phyloP scores from a whole-genome alignment of 2,113 vertebrate genomes.

The Paedocypris sp. region DNA sequence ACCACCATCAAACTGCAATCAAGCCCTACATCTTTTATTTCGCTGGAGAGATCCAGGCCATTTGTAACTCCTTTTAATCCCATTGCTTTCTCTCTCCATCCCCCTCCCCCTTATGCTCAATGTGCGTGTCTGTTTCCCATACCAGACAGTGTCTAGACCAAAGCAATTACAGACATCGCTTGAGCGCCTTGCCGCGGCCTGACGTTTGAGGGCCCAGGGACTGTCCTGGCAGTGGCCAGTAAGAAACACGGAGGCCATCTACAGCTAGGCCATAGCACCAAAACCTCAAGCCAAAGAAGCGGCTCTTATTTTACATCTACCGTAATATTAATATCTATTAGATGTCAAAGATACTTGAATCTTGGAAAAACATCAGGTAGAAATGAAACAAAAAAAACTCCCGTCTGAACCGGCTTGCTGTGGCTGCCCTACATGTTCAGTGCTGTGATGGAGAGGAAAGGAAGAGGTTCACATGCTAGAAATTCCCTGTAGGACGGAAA shows the following conservation, averaged over 20 bases:
- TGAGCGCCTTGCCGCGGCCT: constrained; percentile 69
- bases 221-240: constrained; percentile 42
- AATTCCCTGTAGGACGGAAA: neutral
- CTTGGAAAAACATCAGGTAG: neutral
- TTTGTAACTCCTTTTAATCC: constrained; percentile 36
- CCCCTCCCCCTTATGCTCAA: constrained; percentile 16
- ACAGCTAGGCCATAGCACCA: constrained; percentile 17
- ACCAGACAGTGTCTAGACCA: constrained; percentile 88
- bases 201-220: constrained; percentile 60
- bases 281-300: constrained; percentile 1
- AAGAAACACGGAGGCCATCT: constrained; percentile 5
- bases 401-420: neutral
- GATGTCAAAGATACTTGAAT: too few relatives aligned
- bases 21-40: constrained; percentile 33
- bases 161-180: constrained; percentile 75
- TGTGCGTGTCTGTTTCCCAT: constrained; percentile 51
- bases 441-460: neutral
- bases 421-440: neutral
- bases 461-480: neutral
- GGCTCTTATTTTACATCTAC: constrained; percentile 6
- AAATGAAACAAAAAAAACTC: neutral
- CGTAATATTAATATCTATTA: neutral
- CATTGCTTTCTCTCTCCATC: constrained; percentile 18
- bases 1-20: constrained; percentile 25
- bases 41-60: constrained; percentile 21